Percentiles rank a stretch among this genome's conserved stretches.
Conservation (phyloP, 2,113 vertebrate species). For the Datnioides undecimradiatus region DNA sequence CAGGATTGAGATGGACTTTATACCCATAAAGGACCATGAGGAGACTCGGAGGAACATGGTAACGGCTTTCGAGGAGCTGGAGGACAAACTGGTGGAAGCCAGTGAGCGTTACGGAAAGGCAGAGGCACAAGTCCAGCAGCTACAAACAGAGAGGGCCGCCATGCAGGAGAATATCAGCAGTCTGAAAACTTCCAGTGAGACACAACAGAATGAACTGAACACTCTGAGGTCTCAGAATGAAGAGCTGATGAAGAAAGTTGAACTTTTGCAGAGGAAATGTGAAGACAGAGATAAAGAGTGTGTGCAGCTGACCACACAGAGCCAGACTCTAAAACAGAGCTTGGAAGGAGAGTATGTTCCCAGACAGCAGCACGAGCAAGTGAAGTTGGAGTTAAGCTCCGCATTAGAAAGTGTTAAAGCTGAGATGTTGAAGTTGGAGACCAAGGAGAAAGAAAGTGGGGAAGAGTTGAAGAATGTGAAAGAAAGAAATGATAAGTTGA, state of each 20-base stretch:
- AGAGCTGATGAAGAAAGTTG: conserved; percentile 84
- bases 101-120: conserved; percentile 85
- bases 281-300: conserved; percentile 82
- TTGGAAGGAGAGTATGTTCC: conserved; percentile 85
- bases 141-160: conserved; percentile 83
- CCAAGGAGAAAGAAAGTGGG: conserved; percentile 77
- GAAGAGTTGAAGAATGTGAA: conserved; percentile 84
- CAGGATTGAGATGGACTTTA: conserved; percentile 87
- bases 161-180: conserved; percentile 82
- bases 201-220: conserved; percentile 82
- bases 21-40: conserved; percentile 87
- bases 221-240: conserved; percentile 78
- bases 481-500: conserved; percentile 86
- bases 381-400: conserved; percentile 80
- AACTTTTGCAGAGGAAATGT: conserved; percentile 80
- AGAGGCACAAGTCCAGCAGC: conserved; percentile 85
- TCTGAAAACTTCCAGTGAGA: conserved; percentile 81
- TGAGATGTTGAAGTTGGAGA: conserved; percentile 84
- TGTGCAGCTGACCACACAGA: conserved; percentile 81
- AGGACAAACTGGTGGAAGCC: conserved; percentile 88
- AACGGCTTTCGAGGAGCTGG: conserved; percentile 85
- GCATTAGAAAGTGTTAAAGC: conserved; percentile 84
- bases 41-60: conserved; percentile 87
- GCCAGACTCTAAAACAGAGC: conserved; percentile 80
- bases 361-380: conserved; percentile 84